phyloP scores from a whole-genome alignment of 2,888 invertebrate genomes.

The Latheticus oryzae region DNA sequence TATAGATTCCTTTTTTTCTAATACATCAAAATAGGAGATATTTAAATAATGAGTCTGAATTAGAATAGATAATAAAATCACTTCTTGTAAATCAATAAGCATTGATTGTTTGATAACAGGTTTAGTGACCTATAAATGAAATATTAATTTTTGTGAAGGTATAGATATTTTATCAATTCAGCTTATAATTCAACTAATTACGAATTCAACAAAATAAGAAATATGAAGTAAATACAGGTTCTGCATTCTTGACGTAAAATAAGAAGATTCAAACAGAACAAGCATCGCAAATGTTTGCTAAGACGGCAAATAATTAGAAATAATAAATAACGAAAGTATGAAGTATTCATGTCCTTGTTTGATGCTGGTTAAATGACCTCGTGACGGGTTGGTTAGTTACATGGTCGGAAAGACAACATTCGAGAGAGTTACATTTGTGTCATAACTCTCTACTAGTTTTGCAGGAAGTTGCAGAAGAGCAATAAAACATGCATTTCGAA shows the following conservation, averaged over 20 bases:
- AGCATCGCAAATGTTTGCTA: conserved; percentile 1
- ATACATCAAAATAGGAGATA: too few species aligned
- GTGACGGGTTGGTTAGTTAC: conserved; percentile 46
- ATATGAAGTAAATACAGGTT: conserved; percentile 2
- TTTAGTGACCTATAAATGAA: conserved; percentile 16
- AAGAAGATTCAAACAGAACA: conserved; percentile 2
- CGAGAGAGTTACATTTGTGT: conserved; percentile 31
- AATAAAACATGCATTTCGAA: conserved; percentile 31
- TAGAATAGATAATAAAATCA: too few species aligned
- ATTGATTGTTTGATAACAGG: conserved; percentile 29
- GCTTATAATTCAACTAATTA: not conserved
- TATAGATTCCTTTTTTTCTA: too few species aligned
- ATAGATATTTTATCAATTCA: not conserved
- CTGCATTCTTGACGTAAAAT: conserved; percentile 3
- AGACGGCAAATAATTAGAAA: conserved; percentile 19
- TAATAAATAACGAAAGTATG: conserved; percentile 19
- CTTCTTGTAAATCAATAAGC: conserved; percentile 20
- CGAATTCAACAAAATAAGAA: not conserved
- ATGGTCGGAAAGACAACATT: conserved; percentile 31
- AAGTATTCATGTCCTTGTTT: conserved; percentile 22
- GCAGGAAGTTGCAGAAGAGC: conserved; percentile 34
- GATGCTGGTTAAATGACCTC: conserved; percentile 47
- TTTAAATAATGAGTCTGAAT: too few species aligned
- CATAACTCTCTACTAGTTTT: conserved; percentile 34
- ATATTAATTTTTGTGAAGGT: conserved; percentile 12